Percentiles rank a stretch among this genome's conserved stretches.
Conservation (phyloP, 2,113 vertebrate species). For the Catharus fuscescens region DNA sequence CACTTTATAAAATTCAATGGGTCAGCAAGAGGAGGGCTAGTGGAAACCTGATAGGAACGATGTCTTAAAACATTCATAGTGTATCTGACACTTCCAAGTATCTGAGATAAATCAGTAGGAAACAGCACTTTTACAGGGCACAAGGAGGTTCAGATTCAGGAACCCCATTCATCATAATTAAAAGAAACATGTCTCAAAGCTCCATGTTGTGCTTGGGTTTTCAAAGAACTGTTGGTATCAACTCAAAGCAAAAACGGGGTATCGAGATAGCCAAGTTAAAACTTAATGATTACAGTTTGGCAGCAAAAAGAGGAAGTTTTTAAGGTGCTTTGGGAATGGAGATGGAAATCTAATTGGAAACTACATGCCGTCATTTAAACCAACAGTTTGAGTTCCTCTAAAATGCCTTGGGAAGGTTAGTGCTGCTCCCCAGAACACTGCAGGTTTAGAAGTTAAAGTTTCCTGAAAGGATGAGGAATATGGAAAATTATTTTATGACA, state of each 20-base stretch:
- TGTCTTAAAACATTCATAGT: fast-evolving
- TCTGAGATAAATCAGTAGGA: background rate
- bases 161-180: background rate
- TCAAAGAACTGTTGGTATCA: background rate
- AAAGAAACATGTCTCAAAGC: background rate
- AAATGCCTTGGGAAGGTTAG: background rate
- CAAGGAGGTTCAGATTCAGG: background rate
- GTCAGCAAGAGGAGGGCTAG: background rate
- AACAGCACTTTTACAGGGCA: background rate
- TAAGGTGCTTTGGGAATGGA: background rate
- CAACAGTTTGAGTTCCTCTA: fast-evolving
- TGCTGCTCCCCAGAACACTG: no score
- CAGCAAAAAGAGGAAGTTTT: background rate
- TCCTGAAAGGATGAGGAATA: background rate
- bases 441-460: background rate
- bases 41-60: background rate
- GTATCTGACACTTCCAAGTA: background rate
- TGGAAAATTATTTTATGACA: background rate
- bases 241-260: background rate
- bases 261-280: background rate
- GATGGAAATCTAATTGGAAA: background rate
- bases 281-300: background rate
- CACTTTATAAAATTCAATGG: background rate
- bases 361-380: background rate
- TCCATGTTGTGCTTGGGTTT: background rate